These are phyloP conservation scores for Oophaga pumilio DNA, from an alignment of 2,113 vertebrate species.

Conservation along the genomic window DNA sequence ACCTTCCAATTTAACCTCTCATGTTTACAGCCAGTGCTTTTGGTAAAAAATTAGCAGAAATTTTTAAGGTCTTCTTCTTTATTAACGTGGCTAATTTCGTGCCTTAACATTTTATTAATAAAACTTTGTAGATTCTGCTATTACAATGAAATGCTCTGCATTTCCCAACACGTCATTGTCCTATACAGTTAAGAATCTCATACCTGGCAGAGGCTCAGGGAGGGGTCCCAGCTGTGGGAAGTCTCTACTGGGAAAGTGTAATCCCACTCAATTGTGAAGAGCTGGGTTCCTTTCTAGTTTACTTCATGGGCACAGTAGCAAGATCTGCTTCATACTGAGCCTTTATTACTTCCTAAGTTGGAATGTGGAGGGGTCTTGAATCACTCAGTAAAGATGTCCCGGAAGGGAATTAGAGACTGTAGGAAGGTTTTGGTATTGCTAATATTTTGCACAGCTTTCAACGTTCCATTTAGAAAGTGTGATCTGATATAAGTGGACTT, in stretches of 20 bases:
- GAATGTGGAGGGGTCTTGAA: background rate
- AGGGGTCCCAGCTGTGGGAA: conserved; percentile 30
- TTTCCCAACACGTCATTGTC: conserved; percentile 10
- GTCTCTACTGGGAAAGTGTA: conserved; percentile 10
- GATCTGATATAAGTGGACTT: too few relatives aligned
- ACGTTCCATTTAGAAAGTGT: background rate
- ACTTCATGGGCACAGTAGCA: conserved; percentile 8
- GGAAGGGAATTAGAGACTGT: background rate
- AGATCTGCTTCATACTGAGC: background rate
- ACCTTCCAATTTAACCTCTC: background rate
- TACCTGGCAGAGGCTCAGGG: conserved; percentile 32
- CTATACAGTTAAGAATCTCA: background rate
- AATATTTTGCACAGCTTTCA: background rate
- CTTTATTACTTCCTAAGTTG: background rate
- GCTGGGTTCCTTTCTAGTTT: background rate
- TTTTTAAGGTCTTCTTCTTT: background rate
- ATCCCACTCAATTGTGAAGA: conserved; percentile 34
- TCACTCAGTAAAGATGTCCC: background rate
- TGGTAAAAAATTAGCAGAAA: background rate
- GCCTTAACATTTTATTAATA: background rate
- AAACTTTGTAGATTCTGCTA: background rate
- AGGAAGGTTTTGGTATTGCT: background rate
- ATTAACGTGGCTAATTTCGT: background rate
- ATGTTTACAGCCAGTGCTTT: background rate
- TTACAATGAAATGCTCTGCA: background rate